These are phyloP conservation scores for Plecotus auritus DNA, from an alignment of 2,113 vertebrate genomes.

Conservation along the genomic window DNA sequence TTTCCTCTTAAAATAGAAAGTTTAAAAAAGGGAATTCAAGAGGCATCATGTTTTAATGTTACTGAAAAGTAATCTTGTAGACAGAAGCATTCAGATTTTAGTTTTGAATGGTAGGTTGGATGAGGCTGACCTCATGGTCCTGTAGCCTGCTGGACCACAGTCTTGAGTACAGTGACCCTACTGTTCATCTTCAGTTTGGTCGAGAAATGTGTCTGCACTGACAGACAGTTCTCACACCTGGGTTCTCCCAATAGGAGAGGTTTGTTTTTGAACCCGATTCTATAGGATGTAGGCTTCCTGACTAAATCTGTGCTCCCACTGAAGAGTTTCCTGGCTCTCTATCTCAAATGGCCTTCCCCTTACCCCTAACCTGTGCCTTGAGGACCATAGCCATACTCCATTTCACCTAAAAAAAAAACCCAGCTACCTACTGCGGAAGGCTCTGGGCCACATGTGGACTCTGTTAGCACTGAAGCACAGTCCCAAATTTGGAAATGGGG, in stretches of 20 bases:
- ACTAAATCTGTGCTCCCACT: neutral
- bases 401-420: neutral
- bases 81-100: neutral
- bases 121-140: neutral
- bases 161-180: neutral
- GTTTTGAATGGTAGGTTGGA: neutral
- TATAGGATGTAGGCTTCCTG: neutral
- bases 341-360: neutral
- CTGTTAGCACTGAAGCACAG: neutral
- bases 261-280: neutral
- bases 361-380: neutral
- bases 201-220: neutral
- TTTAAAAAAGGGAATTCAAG: neutral
- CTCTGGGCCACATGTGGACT: neutral
- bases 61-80: neutral
- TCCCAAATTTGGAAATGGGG: neutral
- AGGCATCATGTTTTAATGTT: neutral
- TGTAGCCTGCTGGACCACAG: too few relatives aligned
- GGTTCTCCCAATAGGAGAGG: rapidly evolving
- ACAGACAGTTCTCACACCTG: neutral
- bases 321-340: neutral
- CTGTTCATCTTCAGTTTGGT: neutral
- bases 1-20: neutral
- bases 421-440: neutral
- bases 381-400: neutral